These are phyloP conservation scores for Neomicropteryx cornuta DNA, from an alignment of 1,140 invertebrate genomes.

Conservation along the genomic window DNA sequence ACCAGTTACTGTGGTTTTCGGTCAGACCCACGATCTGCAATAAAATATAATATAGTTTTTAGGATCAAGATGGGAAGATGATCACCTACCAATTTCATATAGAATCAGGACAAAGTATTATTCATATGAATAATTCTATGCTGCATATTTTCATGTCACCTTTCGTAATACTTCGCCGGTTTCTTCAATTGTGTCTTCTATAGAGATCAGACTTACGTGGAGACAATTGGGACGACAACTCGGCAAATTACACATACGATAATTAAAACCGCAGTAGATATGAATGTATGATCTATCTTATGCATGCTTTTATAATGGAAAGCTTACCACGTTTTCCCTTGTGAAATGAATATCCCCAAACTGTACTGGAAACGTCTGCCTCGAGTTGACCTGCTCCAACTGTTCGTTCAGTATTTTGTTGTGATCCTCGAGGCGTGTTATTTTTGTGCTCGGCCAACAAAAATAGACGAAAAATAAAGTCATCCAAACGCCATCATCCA, in stretches of 20 bases:
- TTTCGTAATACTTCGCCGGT: too few species aligned
- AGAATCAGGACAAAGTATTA: too few species aligned
- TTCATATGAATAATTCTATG: too few species aligned
- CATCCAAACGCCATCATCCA: constrained; percentile 35
- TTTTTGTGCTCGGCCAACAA: constrained; percentile 33
- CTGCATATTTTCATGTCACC: too few species aligned
- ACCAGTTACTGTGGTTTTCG: constrained; percentile 86
- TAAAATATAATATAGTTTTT: too few species aligned
- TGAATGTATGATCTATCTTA: neutral
- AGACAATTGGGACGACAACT: too few species aligned
- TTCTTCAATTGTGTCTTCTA: too few species aligned
- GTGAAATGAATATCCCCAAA: constrained; percentile 19
- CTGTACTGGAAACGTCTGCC: constrained; percentile 22
- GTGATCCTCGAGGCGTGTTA: constrained; percentile 28
- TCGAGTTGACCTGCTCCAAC: constrained; percentile 20
- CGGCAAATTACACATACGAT: too few species aligned
- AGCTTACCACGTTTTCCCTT: neutral
- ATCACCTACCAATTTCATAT: too few species aligned
- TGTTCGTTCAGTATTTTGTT: constrained; percentile 34
- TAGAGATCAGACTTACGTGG: too few species aligned
- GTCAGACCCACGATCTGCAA: constrained; percentile 67
- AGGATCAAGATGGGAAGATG: too few species aligned
- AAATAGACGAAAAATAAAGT: constrained; percentile 29
- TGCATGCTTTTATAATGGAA: neutral
- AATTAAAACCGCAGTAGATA: too few species aligned